phyloP scores from a whole-genome alignment of 2,113 vertebrate genomes.

The Hoplias malabaricus region DNA sequence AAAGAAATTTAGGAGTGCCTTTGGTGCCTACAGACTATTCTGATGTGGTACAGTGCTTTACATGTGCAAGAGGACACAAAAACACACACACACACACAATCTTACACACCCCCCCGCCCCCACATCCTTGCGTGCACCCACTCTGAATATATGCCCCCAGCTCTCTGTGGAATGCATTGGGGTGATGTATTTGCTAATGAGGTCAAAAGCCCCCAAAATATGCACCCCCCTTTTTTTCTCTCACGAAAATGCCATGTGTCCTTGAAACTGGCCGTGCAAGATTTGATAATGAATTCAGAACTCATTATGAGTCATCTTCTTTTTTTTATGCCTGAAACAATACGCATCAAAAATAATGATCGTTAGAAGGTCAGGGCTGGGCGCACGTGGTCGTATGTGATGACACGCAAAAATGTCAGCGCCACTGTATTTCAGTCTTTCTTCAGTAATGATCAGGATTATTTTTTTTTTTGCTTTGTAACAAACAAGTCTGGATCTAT shows the following conservation, averaged over 20 bases:
- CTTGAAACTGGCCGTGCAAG: neutral
- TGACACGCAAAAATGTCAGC: neutral
- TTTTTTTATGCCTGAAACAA: neutral
- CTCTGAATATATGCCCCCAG: neutral
- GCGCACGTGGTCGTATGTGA: neutral
- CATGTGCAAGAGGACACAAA: slow-evolving; percentile 6
- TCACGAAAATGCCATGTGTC: neutral
- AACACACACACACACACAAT: neutral
- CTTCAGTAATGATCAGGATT: slow-evolving; percentile 30
- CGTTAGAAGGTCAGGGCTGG: neutral
- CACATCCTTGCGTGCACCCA: neutral
- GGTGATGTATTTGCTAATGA: neutral
- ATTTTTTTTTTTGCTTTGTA: neutral
- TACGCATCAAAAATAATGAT: neutral
- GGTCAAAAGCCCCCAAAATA: neutral
- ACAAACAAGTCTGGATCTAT: neutral
- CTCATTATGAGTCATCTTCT: neutral
- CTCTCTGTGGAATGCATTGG: slow-evolving; percentile 39
- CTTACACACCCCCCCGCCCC: neutral
- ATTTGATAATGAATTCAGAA: neutral
- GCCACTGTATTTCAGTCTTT: slow-evolving; percentile 46
- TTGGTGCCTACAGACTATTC: neutral
- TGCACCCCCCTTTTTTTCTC: neutral
- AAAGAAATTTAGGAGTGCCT: neutral
- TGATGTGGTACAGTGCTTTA: slow-evolving; percentile 21